These are phyloP conservation scores for Sardinella longiceps DNA, from an alignment of 2,797 vertebrate genomes.

Conservation along the genomic window DNA sequence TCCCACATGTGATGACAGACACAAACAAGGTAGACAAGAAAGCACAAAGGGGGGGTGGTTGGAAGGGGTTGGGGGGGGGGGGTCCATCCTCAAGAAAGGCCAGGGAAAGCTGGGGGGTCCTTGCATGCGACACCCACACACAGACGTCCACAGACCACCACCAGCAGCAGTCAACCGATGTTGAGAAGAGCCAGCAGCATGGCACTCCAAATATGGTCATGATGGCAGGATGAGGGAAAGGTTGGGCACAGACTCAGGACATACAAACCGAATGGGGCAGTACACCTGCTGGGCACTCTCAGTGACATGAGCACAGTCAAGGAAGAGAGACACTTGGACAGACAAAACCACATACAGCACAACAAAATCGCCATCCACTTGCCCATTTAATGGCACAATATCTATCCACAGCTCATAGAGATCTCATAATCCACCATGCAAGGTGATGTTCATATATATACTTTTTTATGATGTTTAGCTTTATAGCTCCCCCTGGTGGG, in stretches of 20 bases:
- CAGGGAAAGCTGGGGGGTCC: not conserved
- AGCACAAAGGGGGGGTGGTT: not conserved
- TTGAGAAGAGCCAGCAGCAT: constrained; percentile 52
- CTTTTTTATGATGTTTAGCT: not conserved
- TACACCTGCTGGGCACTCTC: not conserved
- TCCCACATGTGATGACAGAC: not conserved
- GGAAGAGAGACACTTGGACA: constrained; percentile 37
- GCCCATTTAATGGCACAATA: not conserved
- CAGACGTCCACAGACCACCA: constrained; percentile 37
- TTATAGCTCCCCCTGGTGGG: not conserved
- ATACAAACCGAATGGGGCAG: constrained; percentile 3
- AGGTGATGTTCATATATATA: constrained; percentile 2
- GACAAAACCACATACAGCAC: constrained; percentile 27
- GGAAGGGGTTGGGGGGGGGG: not conserved
- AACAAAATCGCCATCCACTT: constrained; percentile 59
- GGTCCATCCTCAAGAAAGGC: not conserved
- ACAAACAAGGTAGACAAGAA: not conserved
- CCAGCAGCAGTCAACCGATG: constrained; percentile 55
- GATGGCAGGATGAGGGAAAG: not conserved
- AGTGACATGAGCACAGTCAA: constrained; percentile 27
- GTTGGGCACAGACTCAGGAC: constrained; percentile 33
- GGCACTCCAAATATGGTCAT: not conserved
- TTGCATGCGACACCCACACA: constrained; percentile 24
- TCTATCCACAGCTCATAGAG: not conserved
- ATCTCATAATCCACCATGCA: constrained; percentile 18